phyloP scores from a whole-genome alignment of 2,888 invertebrate genomes.

The Pristionchus maxplancki region DNA sequence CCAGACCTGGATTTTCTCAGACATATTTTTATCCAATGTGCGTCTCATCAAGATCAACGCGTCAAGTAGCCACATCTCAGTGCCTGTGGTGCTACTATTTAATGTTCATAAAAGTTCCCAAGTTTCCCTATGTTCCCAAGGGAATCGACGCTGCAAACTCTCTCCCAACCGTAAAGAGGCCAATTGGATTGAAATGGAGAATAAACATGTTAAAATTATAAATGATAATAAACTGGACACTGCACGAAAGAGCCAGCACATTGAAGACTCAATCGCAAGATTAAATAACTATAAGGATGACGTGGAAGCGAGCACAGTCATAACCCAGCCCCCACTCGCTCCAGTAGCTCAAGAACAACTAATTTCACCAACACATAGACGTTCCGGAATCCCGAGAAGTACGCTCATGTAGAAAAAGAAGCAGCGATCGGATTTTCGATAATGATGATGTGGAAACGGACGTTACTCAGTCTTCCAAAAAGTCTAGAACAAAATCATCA shows the following conservation, averaged over 20 bases:
- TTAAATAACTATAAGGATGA: neutral
- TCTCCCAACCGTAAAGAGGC: neutral
- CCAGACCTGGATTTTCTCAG: neutral
- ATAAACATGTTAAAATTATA: neutral
- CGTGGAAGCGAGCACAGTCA: too few species aligned
- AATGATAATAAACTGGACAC: neutral
- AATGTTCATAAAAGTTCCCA: conserved; percentile 22
- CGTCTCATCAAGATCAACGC: neutral
- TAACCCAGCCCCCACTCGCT: too few species aligned
- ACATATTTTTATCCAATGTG: neutral
- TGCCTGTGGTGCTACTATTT: neutral
- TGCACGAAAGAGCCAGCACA: too few species aligned
- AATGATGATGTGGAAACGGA: too few species aligned
- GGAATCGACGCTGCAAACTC: neutral
- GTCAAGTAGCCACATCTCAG: neutral
- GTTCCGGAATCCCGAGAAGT: too few species aligned
- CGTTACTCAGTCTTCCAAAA: too few species aligned
- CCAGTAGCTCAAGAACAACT: neutral
- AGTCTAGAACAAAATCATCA: too few species aligned
- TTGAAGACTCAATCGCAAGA: neutral
- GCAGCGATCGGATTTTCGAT: too few species aligned
- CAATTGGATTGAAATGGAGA: neutral
- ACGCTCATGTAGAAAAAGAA: too few species aligned
- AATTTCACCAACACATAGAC: too few species aligned
- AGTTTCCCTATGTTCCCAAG: neutral